Evolutionary conservation across 2,888 invertebrate genomes (phyloP), one percentile per base, ranked within the genome.

Genomic region (Petrolisthes manimaculis): DNA sequence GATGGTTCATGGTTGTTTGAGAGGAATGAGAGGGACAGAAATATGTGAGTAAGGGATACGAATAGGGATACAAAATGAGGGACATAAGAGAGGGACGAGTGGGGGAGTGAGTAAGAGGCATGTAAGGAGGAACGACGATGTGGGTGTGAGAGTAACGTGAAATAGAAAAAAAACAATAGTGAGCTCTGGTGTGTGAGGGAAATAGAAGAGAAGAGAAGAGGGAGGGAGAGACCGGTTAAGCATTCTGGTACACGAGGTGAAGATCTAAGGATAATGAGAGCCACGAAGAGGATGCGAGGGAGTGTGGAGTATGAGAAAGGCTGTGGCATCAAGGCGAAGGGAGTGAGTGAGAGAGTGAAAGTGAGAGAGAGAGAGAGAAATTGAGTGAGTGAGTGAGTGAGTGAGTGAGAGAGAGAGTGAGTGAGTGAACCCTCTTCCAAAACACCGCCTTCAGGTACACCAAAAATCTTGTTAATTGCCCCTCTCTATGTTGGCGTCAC

Each of bases 291-390:
- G n/a, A 12, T 24, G 24, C 18, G 24, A 21, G 74, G 74, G 74
- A 74, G 24, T 12, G 21, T 12, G 74, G 74, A 18, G 74, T 74
- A 9, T 24, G 24, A 9, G 74, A 24, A n/a, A n/a, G 24, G 24
- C 12, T 9, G 21, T 4, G 75, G 75, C 75, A 21, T 78, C 14
- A 51, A 55, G 55, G 37, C 54, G 54, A 55, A 55, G 79, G 8
- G 79, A 79, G 79, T 37, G 79, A 55, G 79, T 54, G 79, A 79
- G 79, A 54, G 55, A 79, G 79, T 18, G 79, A 79, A 55, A 54
- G 79, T 24, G 79, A 54, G 79, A 79, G 54, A 79, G 55, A 54
- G 79, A 79, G 55, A 54, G 79, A 79, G 79, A 79, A 61, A 61
- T n/a, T 61, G 61, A 69, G 69, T 12, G 61, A n/a, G 53, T 51